phyloP scores from a whole-genome alignment of 2,113 vertebrate genomes.

The Lagopus leucura region DNA sequence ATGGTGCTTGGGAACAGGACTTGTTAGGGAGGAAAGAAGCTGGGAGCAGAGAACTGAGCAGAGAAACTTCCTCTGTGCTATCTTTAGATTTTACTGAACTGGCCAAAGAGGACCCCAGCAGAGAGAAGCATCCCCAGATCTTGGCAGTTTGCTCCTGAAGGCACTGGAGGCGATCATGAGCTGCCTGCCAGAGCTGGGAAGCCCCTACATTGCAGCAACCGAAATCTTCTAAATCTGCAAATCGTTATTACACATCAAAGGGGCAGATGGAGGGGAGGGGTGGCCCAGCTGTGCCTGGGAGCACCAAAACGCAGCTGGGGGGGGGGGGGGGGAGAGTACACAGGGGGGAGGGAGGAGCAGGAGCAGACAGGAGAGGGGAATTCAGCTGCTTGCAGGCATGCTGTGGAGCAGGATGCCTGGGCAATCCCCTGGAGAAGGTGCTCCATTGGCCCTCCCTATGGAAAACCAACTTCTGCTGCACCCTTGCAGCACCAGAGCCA shows the following conservation, averaged over 20 bases:
- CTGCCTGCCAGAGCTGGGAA: background rate
- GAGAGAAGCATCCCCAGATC: background rate
- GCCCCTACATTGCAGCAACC: background rate
- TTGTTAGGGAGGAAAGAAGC: background rate
- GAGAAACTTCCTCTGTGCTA: background rate
- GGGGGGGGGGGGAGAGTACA: background rate
- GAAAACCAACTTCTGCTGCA: background rate
- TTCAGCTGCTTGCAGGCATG: constrained; percentile 1
- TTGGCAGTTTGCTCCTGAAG: background rate
- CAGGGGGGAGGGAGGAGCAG: background rate
- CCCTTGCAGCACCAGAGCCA: background rate
- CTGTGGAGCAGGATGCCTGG: background rate
- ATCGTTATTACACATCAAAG: background rate
- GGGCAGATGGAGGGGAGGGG: background rate
- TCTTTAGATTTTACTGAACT: background rate
- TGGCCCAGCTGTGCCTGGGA: background rate
- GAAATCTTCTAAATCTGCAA: background rate
- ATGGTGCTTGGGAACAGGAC: background rate
- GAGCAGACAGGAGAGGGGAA: constrained; percentile 1
- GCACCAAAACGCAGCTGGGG: fast-evolving
- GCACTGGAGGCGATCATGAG: background rate
- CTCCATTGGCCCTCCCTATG: background rate
- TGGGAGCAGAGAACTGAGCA: background rate
- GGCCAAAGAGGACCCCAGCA: background rate
- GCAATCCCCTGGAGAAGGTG: background rate